phyloP scores from a whole-genome alignment of 1,140 invertebrate species.

The Rhyacophila brunnea region DNA sequence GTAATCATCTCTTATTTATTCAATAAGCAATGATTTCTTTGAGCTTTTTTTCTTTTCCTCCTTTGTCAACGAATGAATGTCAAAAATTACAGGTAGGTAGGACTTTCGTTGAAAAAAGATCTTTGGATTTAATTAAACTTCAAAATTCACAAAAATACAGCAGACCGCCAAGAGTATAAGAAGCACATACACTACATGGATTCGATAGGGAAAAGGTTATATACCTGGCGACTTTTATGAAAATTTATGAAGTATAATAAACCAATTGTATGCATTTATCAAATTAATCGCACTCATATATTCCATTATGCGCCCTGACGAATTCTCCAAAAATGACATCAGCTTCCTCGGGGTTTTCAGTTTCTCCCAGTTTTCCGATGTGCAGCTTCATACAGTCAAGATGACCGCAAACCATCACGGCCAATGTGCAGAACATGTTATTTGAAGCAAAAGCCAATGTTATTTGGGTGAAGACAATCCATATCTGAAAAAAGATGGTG shows the following conservation, averaged over 20 bases:
- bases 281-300: too few species aligned
- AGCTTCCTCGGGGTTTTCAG: neutral
- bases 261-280: too few species aligned
- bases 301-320: too few species aligned
- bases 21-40: neutral
- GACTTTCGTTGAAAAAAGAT: too few species aligned
- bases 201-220: too few species aligned
- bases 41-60: neutral
- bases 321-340: neutral
- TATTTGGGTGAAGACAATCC: constrained; percentile 26
- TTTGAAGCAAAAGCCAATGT: constrained; percentile 20
- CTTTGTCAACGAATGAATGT: neutral
- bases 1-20: neutral
- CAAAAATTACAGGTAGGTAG: too few species aligned
- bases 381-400: constrained; percentile 18
- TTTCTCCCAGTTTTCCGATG: neutral
- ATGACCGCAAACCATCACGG: constrained; percentile 26
- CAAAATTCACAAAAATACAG: too few species aligned
- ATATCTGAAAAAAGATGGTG: constrained; percentile 16
- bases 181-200: too few species aligned
- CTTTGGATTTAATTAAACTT: too few species aligned
- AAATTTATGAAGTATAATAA: too few species aligned
- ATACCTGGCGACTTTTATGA: too few species aligned
- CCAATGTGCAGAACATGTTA: constrained; percentile 26
- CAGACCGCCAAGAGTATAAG: too few species aligned